phyloP scores from a whole-genome alignment of 2,797 vertebrate species.

The Clamator glandarius region DNA sequence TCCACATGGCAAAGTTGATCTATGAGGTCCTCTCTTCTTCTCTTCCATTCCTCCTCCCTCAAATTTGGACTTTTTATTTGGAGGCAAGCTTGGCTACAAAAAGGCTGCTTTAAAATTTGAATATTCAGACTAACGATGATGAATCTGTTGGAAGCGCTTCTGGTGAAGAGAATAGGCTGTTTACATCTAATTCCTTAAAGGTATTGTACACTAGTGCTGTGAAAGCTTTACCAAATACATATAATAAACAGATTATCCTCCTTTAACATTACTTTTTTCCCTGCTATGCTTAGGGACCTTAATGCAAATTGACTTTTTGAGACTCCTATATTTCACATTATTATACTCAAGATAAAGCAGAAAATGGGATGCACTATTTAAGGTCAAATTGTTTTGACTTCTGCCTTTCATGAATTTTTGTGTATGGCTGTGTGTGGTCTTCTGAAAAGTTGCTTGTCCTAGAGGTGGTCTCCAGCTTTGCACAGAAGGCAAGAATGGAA shows the following conservation, averaged over 20 bases:
- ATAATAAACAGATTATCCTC: background rate
- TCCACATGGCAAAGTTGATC: background rate
- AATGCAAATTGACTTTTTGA: background rate
- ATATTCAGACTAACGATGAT: background rate
- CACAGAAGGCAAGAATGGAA: background rate
- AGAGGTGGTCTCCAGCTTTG: background rate
- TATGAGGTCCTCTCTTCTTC: background rate
- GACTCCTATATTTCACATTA: background rate
- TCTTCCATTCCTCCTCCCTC: rapidly evolving
- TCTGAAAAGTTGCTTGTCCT: background rate
- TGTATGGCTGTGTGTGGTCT: background rate
- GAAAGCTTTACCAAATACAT: background rate
- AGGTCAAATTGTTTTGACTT: background rate
- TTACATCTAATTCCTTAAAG: background rate
- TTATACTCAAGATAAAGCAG: background rate
- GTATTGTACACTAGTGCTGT: background rate
- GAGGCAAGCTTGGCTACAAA: background rate
- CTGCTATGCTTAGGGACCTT: background rate
- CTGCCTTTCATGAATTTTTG: background rate
- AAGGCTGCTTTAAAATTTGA: background rate
- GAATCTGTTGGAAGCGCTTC: background rate
- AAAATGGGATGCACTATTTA: background rate
- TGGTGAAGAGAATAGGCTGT: background rate
- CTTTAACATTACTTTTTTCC: background rate
- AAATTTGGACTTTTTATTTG: background rate